Base-by-base conservation (phyloP, 2,113 vertebrate species). In the Bos indicus region DNA sequence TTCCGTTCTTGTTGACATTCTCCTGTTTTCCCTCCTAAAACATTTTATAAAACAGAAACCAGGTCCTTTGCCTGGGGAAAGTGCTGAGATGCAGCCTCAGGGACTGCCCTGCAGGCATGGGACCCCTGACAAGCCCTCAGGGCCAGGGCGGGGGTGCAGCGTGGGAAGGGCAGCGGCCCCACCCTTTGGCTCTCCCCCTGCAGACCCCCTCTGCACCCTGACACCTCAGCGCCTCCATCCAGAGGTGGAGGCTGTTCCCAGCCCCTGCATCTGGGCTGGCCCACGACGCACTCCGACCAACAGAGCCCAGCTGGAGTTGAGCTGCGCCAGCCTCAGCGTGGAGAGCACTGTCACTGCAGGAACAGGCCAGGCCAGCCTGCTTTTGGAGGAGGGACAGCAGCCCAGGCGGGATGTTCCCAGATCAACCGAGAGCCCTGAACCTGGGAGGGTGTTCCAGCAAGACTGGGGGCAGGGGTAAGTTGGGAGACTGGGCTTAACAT, bases 121-220 rank as follows among this genome's bases (percentile, higher is more conserved):
- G 62, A 15, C 26, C 43, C 51, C 52, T 23, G 11, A 54, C 52
- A 67, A 64, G 54, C 28, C 7, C 3, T 9, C 3, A 25, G 11
- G 71, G 46, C 6, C 1, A 9, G 59, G n/a, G n/a, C 23, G 2
- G 33, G 7, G 1, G 1, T 17, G 4, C 33, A 15, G 33, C 3
- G 6, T n/a, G 16, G 71, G 33, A 87, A 62, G 67, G 78, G 48
- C 46, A 8, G 17, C 4, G 2, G 46, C 77, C 15, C 46, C 88
- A 25, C 16, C 64, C 10, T 60, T 28, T 21, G 6, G 40, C 40
- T 25, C 74, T 59, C 51, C 84, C 59, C 59, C 14, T 6, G 48
- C 7, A 10, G 14, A 43, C 12, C 5, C 48, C 17, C 36, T 81
- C 26, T 21, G 33, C 46, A 36, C 15, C 26, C 51, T 59, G 78